Percentiles rank a stretch among this genome's conserved stretches.
phyloP scores from a whole-genome alignment of 1,140 invertebrate genomes.

The Zophobas atratus region DNA sequence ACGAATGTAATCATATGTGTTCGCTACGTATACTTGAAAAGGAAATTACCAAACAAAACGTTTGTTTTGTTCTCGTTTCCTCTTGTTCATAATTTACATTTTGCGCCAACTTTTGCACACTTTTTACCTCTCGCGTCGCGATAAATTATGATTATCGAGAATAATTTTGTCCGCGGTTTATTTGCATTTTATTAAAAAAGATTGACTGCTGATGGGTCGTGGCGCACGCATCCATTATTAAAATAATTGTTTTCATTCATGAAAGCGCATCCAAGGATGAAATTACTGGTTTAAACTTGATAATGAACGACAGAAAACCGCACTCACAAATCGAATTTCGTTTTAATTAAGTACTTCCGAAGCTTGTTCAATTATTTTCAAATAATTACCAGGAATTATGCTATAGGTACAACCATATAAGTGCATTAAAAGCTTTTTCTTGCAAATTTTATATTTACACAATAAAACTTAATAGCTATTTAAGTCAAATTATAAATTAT shows the following conservation, averaged over 20 bases:
- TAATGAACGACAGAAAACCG: not conserved
- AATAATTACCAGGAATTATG: not conserved
- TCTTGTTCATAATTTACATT: conserved; percentile 1
- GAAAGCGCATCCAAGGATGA: conserved; percentile 8
- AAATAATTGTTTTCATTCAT: not conserved
- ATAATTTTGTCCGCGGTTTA: not conserved
- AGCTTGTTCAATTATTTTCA: conserved; percentile 20
- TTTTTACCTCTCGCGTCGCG: no score
- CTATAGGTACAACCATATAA: not conserved
- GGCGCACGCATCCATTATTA: not conserved
- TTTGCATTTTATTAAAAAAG: not conserved
- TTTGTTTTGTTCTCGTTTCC: conserved; percentile 2
- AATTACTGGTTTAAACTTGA: conserved; percentile 24
- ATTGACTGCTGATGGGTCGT: no score
- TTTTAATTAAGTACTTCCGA: conserved; percentile 17
- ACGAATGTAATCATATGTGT: conserved; percentile 51
- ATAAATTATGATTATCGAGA: not conserved
- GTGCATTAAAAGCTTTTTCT: no score
- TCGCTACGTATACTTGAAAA: conserved; percentile 42
- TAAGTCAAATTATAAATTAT: no score
- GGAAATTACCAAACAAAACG: conserved; percentile 39
- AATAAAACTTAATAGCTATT: no score
- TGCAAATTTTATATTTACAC: no score
- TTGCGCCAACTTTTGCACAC: not conserved
- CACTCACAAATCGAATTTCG: not conserved